Evolutionary conservation across 2,888 invertebrate genomes (phyloP), one percentile per base, ranked within the genome.

Genomic region (Hipparchia sbordonii): DNA sequence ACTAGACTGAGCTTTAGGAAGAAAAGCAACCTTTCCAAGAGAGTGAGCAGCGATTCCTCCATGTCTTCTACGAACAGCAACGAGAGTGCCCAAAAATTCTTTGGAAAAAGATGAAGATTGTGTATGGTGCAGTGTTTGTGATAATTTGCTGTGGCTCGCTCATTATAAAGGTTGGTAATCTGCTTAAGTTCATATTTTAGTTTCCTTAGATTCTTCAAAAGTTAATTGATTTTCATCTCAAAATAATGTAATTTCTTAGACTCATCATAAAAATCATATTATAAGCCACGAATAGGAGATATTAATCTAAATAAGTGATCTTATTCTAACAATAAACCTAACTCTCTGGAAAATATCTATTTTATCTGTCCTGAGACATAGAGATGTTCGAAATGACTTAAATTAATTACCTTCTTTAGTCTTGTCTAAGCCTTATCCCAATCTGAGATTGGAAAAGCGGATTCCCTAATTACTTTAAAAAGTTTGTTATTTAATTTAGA

Each of bases 1-100:
- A 84, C 90, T 10, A 85, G 88, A 65, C 80, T 90, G 2, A 90
- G 89, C 79, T 92, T 93, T 79, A 86, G 85, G 66, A 89, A 85
- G 83, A 92, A 91, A 79, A 85, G 85, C 23, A 80, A 80, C 23
- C 76, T 88, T 54, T 81, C 82, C 0, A 84, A 83, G 66, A 79
- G 86, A 7, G 86, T 85, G 73, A 85, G 83, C 74, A 83, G 84
- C 76, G 86, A 86, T 5, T 87, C 91, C 0, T 89, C 90, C 0
- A 86, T 91, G 73, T 85, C 85, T 10, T 88, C 91, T 5, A 85
- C 89, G 2, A 83, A 86, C 5, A 86, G 80, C 45, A 12, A 82
- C 79, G 83, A 84, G 60, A 84, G 80, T 75, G 82, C 82, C 74
- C 80, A 81, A 67, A 88, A 85, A 79, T 81, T 81, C 67, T 87